phyloP scores from a whole-genome alignment of 2,888 invertebrate genomes.

The Eumerus sabulonum region DNA sequence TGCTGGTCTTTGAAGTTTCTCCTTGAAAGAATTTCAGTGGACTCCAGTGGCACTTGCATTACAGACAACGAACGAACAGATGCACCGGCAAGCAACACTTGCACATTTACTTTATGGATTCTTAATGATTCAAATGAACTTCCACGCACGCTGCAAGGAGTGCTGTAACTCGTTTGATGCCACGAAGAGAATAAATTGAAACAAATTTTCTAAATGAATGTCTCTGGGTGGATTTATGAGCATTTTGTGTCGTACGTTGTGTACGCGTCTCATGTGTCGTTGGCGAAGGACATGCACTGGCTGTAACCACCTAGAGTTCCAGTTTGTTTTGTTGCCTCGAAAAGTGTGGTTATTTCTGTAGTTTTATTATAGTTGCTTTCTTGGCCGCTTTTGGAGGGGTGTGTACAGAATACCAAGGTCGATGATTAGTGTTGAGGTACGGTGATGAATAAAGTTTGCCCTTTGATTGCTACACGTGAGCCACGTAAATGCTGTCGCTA shows the following conservation, averaged over 20 bases:
- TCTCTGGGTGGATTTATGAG: slow-evolving; percentile 56
- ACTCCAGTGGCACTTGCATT: not conserved
- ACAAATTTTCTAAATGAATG: slow-evolving; percentile 65
- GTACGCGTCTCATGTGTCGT: slow-evolving; percentile 8
- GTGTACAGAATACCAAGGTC: slow-evolving; percentile 57
- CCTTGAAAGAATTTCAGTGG: slow-evolving; percentile 29
- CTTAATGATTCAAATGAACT: slow-evolving; percentile 64
- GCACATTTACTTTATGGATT: slow-evolving; percentile 62
- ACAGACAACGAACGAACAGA: not conserved
- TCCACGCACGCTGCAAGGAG: slow-evolving; percentile 20
- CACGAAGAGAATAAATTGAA: slow-evolving; percentile 53
- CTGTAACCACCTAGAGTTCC: not conserved
- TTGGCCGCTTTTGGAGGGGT: slow-evolving; percentile 25
- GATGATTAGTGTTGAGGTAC: slow-evolving; percentile 49
- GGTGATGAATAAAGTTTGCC: slow-evolving; percentile 56
- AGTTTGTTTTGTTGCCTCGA: slow-evolving; percentile 42
- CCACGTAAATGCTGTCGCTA: slow-evolving; percentile 53
- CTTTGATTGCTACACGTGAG: slow-evolving; percentile 51
- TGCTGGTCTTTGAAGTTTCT: slow-evolving; percentile 33
- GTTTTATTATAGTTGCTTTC: not conserved
- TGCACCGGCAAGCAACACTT: slow-evolving; percentile 18
- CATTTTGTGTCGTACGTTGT: slow-evolving; percentile 42
- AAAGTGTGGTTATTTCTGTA: slow-evolving; percentile 44
- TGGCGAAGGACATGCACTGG: slow-evolving; percentile 27
- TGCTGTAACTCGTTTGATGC: slow-evolving; percentile 45